phyloP scores from a whole-genome alignment of 2,113 vertebrate species.

The Melanerpes aurifrons region DNA sequence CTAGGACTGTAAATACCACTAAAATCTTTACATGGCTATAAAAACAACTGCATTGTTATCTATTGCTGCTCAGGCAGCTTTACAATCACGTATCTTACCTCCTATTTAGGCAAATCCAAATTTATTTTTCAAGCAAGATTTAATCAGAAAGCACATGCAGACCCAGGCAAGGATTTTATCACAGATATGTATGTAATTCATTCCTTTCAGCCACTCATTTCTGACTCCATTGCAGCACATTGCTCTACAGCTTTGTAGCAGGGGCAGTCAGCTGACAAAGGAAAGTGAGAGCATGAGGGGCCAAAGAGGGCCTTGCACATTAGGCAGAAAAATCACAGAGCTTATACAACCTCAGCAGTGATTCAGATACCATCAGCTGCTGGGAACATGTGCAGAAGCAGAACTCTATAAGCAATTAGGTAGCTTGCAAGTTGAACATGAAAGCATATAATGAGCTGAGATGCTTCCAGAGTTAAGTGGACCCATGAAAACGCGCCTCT shows the following conservation, averaged over 20 bases:
- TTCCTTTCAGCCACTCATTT: neutral
- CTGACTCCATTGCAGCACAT: neutral
- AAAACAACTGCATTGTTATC: neutral
- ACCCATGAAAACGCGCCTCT: neutral
- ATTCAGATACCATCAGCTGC: neutral
- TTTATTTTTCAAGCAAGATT: slow-evolving; percentile 8
- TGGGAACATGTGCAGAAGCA: neutral
- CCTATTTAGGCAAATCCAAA: neutral
- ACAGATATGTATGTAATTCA: neutral
- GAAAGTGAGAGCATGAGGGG: neutral
- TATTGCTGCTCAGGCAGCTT: neutral
- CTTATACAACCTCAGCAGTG: neutral
- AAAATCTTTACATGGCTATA: neutral
- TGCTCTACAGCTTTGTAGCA: neutral
- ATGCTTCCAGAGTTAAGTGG: neutral
- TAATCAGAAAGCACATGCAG: neutral
- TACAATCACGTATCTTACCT: neutral
- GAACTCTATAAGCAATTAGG: neutral
- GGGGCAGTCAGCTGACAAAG: neutral
- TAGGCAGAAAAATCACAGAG: neutral
- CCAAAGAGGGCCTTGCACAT: neutral
- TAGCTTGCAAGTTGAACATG: neutral
- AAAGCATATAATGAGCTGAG: neutral
- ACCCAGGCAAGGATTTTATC: neutral
- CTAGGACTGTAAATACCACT: neutral